Conservation (phyloP, 2,888 invertebrate species). For the Tenthredo distinguenda region DNA sequence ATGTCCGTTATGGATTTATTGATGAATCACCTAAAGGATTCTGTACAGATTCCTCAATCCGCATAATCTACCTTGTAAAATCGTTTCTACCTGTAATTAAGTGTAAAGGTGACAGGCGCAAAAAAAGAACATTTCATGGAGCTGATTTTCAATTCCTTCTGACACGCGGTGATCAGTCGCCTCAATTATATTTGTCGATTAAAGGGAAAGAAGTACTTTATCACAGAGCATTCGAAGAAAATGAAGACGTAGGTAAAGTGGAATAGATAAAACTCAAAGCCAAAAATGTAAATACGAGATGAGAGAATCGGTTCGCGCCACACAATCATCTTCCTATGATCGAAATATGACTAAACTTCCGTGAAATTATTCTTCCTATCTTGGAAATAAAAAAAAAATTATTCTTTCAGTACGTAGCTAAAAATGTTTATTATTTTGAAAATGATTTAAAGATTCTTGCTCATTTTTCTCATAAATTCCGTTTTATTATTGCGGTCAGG, state of each 20-base stretch:
- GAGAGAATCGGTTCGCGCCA: not conserved
- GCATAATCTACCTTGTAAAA: not conserved
- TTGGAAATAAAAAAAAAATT: too few relatives aligned
- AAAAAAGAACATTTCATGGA: not conserved
- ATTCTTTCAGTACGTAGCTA: not conserved
- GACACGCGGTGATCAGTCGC: not conserved
- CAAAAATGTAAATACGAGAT: not conserved
- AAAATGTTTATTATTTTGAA: not conserved
- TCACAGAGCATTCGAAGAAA: not conserved
- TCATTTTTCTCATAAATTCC: not conserved
- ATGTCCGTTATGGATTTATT: not conserved
- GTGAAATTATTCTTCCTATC: not conserved
- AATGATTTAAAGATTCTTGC: not conserved
- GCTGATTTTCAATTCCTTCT: not conserved
- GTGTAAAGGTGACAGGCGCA: not conserved
- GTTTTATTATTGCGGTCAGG: not conserved
- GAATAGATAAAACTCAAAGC: not conserved
- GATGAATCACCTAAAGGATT: conserved; percentile 2
- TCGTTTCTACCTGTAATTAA: not conserved
- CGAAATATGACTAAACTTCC: too few relatives aligned
- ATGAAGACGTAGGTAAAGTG: not conserved
- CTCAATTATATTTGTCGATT: not conserved
- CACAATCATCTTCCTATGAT: not conserved
- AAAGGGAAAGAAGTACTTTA: not conserved
- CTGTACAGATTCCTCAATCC: not conserved